These are phyloP conservation scores for Zaprionus ghesquierei DNA, from an alignment of 1,140 invertebrate genomes.

Conservation along the genomic window DNA sequence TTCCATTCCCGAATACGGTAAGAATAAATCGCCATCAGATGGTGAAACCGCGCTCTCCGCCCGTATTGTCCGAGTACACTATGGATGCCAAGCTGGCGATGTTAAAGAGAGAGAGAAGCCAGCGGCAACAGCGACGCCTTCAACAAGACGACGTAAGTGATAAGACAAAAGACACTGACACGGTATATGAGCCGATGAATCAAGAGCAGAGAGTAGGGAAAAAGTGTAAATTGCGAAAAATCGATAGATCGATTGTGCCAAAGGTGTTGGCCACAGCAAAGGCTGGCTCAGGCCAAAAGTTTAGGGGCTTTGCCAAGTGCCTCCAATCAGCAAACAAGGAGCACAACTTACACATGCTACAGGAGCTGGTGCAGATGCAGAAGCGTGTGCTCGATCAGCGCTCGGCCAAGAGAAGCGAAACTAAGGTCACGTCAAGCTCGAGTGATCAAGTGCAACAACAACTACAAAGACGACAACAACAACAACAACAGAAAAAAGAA, in stretches of 20 bases:
- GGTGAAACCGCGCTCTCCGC: neutral
- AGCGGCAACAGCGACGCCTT: neutral
- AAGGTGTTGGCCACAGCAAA: neutral
- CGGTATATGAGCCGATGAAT: neutral
- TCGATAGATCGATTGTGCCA: neutral
- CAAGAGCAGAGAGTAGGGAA: neutral
- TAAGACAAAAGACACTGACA: neutral
- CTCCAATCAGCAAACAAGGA: neutral
- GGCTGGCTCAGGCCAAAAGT: neutral
- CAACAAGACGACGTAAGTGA: neutral
- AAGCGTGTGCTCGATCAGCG: neutral
- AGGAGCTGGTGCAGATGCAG: neutral
- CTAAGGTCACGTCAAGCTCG: neutral
- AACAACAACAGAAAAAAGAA: neutral
- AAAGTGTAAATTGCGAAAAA: neutral
- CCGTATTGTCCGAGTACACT: neutral
- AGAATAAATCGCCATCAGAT: neutral
- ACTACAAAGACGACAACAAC: neutral
- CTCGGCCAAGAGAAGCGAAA: neutral
- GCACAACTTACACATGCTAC: neutral
- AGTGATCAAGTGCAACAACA: too few species aligned
- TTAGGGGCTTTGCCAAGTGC: neutral
- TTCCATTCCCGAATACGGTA: conserved; percentile 2
- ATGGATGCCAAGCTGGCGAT: neutral
- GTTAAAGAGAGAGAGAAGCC: neutral